Base-by-base conservation (phyloP, 2,113 vertebrate species). In the Tenebrosternarchus preto region DNA sequence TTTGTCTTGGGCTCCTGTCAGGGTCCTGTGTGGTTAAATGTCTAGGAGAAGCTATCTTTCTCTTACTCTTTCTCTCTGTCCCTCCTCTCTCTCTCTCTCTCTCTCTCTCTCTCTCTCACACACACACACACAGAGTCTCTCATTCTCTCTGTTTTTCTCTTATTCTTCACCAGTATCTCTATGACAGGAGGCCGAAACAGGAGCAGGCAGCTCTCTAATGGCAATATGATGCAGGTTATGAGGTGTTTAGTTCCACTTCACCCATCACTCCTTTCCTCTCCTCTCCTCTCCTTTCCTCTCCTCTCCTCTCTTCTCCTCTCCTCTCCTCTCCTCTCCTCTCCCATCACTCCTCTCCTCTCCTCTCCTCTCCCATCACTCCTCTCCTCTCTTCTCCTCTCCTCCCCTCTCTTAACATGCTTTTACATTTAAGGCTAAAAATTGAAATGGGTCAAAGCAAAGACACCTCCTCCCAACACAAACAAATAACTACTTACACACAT, bases 1-100 rank as follows among this genome's bases (percentile, higher is more conserved):
- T 86, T 88, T 88, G 87, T 89, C 88, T 89, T 83, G 61, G 82
- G 82, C 81, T 85, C 85, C 88, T 87, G 76, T 87, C 85, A 76
- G 71, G 76, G 77, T 82, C 86, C 36, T 74, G 31, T 81, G 77
- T 57, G 80, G 69, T 76, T 78, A 82, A 73, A 81, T 53, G 63
- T 80, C 73, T 63, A 68, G 29, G 68, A 83, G 63, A 83, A 50
- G 74, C 19, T 46, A 64, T 31, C 75, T 71, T 57, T 69, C 64
- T 25, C 29, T 64, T 36, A 25, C 39, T 68, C 8, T 69, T 31
- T 80, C 80, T 87, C 80, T 73, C 46, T 77, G 59, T 39, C 53
- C 73, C 78, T 80, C 61, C 67, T 78, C 77, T 82, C 61, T 25
- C 80, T 27, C 64, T 75, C 72, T 82, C 25, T 56, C 19, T 46